Evolutionary conservation across 1,140 invertebrate genomes (phyloP).

Genomic region (Parasteatoda tepidariorum): DNA sequence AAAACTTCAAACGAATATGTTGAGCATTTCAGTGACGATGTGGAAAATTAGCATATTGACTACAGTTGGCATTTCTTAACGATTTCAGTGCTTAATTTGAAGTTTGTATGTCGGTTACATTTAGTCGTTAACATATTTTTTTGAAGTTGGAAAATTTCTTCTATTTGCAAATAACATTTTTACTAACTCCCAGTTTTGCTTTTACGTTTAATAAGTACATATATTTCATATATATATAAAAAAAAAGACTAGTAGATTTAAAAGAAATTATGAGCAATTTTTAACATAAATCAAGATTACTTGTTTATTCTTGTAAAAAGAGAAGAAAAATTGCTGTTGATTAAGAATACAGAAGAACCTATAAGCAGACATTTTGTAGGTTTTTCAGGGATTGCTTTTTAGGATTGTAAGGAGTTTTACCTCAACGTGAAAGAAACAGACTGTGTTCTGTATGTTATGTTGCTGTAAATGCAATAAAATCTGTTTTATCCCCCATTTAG

Average conservation of each 20-base stretch:
- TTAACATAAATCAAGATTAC: not conserved
- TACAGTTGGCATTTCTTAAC: no score
- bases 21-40: no score
- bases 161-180: no score
- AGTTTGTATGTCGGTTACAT: no score
- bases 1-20: no score
- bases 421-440: conserved; percentile 49
- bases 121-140: no score
- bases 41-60: no score
- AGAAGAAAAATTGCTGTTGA: no score
- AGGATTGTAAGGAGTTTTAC: not conserved
- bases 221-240: no score
- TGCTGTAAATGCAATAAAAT: conserved; percentile 61
- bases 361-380: not conserved
- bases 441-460: conserved; percentile 58
- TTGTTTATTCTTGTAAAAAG: not conserved
- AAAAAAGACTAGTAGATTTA: not conserved
- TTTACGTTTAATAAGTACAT: not conserved
- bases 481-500: conserved; percentile 59
- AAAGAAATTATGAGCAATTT: not conserved
- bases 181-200: not conserved
- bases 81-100: no score
- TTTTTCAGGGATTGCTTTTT: not conserved
- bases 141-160: no score
- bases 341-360: no score